A percentile compares a stretch with the other conserved stretches of the same genome.
Evolutionary conservation across 2,113 vertebrate species (phyloP).

Genomic region (Zosterops borbonicus): DNA sequence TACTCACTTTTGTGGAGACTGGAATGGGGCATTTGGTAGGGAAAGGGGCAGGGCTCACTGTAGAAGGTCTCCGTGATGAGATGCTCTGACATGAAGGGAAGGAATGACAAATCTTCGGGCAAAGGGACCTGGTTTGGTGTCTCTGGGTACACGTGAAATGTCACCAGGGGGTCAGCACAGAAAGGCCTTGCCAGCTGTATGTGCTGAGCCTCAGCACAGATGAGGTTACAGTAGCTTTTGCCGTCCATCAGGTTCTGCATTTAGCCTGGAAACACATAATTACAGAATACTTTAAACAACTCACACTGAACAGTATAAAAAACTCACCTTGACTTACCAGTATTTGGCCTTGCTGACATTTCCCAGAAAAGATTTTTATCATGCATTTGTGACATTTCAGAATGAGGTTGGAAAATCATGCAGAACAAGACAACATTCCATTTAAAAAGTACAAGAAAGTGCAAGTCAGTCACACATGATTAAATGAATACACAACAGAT

Average conservation of each 20-base stretch:
- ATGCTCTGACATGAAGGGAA: slow-evolving; percentile 64
- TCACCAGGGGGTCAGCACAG: slow-evolving; percentile 63
- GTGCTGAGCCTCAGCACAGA: slow-evolving; percentile 51
- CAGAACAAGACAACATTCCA: background rate
- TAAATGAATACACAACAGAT: background rate
- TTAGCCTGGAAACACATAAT: slow-evolving; percentile 63
- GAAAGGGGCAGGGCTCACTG: slow-evolving; percentile 50
- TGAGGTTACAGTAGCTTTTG: slow-evolving; percentile 38
- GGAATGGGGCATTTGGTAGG: slow-evolving; percentile 43
- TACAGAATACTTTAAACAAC: background rate
- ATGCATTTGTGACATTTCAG: background rate
- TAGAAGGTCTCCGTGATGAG: slow-evolving; percentile 51
- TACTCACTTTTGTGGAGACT: slow-evolving; percentile 56
- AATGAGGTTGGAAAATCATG: background rate
- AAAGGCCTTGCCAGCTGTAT: slow-evolving; percentile 60
- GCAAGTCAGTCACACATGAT: background rate
- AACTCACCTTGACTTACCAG: background rate
- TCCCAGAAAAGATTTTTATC: background rate
- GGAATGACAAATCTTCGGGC: slow-evolving; percentile 65
- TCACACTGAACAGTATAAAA: background rate
- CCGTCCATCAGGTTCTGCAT: slow-evolving; percentile 59
- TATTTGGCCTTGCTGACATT: background rate
- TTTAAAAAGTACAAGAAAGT: background rate
- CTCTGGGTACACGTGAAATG: slow-evolving; percentile 64
- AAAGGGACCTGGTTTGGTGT: slow-evolving; percentile 36